phyloP scores from a whole-genome alignment of 2,113 vertebrate species.

The Neodon shergylaensis region DNA sequence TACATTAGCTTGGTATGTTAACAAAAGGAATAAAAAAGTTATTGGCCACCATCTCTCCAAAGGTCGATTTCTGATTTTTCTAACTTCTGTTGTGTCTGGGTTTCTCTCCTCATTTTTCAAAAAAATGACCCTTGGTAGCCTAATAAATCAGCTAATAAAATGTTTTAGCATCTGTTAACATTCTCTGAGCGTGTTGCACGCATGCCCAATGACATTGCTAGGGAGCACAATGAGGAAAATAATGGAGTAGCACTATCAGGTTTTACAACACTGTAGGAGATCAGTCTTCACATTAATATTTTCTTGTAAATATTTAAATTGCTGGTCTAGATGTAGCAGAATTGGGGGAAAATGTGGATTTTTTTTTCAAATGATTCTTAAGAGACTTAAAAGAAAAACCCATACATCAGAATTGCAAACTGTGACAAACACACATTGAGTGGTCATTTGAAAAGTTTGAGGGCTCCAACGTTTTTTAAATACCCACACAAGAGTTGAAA shows the following conservation, averaged over 20 bases:
- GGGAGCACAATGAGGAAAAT: not conserved
- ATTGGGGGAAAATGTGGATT: not conserved
- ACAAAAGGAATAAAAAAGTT: slow-evolving; percentile 53
- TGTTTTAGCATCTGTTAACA: slow-evolving; percentile 73
- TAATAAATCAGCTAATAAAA: slow-evolving; percentile 78
- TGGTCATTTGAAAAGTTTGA: not conserved
- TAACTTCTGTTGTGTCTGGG: slow-evolving; percentile 74
- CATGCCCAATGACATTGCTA: slow-evolving; percentile 51
- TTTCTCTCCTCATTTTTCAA: slow-evolving; percentile 71
- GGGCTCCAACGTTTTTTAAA: not conserved
- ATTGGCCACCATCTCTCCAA: slow-evolving; percentile 48
- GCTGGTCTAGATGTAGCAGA: slow-evolving; percentile 49
- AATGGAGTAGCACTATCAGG: not conserved
- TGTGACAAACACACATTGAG: not conserved
- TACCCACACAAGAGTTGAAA: not conserved
- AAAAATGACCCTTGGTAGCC: slow-evolving; percentile 48
- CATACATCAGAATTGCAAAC: not conserved
- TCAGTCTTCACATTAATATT: slow-evolving; percentile 44
- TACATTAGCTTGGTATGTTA: slow-evolving; percentile 70
- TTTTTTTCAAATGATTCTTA: not conserved
- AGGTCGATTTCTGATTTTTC: slow-evolving; percentile 70
- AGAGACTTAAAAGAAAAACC: slow-evolving; percentile 17
- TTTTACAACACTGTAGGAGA: slow-evolving; percentile 57
- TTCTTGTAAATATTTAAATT: slow-evolving; percentile 65
- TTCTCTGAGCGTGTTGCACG: slow-evolving; percentile 36